Evolutionary conservation across 2,797 vertebrate species (phyloP).

Genomic region (Mormyrus proboscirostris): DNA sequence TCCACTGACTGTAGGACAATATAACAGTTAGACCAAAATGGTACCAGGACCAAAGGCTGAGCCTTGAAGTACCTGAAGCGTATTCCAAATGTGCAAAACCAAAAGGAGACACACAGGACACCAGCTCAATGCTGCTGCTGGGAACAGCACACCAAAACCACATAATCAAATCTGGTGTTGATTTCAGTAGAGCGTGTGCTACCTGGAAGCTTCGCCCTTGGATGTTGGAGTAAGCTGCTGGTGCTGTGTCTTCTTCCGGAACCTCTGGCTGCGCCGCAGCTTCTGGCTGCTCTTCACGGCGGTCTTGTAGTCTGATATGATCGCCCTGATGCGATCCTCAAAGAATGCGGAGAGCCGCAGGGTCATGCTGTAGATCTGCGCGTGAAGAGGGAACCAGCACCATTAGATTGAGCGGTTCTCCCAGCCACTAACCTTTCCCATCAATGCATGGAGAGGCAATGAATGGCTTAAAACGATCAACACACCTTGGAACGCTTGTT

Average conservation of each 20-base stretch:
- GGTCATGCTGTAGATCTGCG: constrained; percentile 95
- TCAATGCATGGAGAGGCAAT: background rate
- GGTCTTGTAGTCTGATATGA: constrained; percentile 84
- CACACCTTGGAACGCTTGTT: constrained; percentile 94
- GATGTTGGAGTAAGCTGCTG: constrained; percentile 47
- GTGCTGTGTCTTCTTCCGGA: constrained; percentile 67
- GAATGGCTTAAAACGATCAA: background rate
- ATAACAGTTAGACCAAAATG: background rate
- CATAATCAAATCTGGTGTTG: background rate
- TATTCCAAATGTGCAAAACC: background rate
- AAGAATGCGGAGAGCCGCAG: constrained; percentile 87
- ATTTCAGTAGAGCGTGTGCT: background rate
- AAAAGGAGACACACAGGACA: background rate
- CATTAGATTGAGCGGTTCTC: background rate
- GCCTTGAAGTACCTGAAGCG: background rate
- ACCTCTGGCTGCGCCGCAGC: constrained; percentile 77
- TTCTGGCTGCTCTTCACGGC: constrained; percentile 80
- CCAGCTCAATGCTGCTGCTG: background rate
- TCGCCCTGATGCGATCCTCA: constrained; percentile 82
- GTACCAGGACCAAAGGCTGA: background rate
- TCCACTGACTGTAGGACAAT: constrained; percentile 60
- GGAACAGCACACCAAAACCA: background rate
- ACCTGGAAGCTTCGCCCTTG: constrained; percentile 62
- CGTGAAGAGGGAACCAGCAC: background rate
- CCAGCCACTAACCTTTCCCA: background rate